Evolutionary conservation across 2,888 invertebrate species (phyloP), one percentile per base, ranked within the genome.

Genomic region (Leptopilina syphax): DNA sequence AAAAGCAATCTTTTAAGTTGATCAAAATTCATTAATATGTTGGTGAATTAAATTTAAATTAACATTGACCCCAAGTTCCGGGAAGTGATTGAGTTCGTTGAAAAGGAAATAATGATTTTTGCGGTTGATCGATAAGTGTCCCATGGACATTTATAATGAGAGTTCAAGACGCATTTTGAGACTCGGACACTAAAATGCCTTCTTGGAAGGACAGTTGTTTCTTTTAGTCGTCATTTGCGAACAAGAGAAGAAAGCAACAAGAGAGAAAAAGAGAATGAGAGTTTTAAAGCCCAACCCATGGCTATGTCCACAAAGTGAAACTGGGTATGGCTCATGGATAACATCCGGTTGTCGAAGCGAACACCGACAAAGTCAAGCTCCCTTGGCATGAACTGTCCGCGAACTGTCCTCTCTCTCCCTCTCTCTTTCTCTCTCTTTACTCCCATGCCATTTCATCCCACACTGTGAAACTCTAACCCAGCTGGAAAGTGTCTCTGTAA

Each of bases 241-340:
- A 50, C 68, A 24, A 18, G 27, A n/a, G 12, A 50, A 24, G 18
- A 13, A 18, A 13, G 47, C 12, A 13, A 24, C 50, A 47, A 10
- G 27, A 68, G 68, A 50, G 50, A 68, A 12, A 68, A 50, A 50
- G 12, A 50, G 24, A 24, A 18, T 7, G 47, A 24, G 68, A 50
- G 10, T 34, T 54, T 73, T 57, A 34, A 57, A 73, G 73, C 73
- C 73, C n/a, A 57, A 54, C 73, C 57, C 73, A 60, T 60, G 41
- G 57, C 73, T 73, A n/a, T 73, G 73, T 73, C 73, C 34, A 73
- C 73, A 73, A 27, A 73, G 73, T 73, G 73, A 73, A 73, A 57
- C 73, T 80, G 78, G 77, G 81, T 57, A 78, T 12, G 77, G 79
- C 80, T 80, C 77, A 79, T 82, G 81, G 81, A 81, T 78, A 82